Conservation (phyloP, 2,113 vertebrate species). For the Brachyistius frenatus region DNA sequence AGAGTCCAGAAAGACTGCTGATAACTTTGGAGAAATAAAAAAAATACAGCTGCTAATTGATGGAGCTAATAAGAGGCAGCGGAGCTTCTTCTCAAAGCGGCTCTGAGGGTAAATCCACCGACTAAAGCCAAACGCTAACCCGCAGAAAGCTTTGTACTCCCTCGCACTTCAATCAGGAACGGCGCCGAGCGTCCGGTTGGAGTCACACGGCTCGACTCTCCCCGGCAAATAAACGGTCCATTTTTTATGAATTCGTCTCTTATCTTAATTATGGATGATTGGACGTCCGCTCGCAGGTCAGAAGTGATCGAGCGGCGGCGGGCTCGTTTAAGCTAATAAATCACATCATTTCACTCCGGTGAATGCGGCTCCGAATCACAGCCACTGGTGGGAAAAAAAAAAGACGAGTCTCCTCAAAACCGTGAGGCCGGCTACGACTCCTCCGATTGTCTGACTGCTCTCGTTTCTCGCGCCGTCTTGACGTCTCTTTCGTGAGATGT, state of each 20-base stretch:
- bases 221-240: slow-evolving; percentile 45
- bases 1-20: slow-evolving; percentile 68
- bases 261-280: slow-evolving; percentile 77
- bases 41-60: slow-evolving; percentile 71
- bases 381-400: not conserved
- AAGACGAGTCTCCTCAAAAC: not conserved
- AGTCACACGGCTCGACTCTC: not conserved
- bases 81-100: slow-evolving; percentile 25
- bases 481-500: too few species aligned
- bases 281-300: slow-evolving; percentile 64
- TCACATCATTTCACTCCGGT: slow-evolving; percentile 49
- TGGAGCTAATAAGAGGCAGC: slow-evolving; percentile 44
- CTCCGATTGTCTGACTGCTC: too few species aligned
- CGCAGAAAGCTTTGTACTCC: not conserved
- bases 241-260: slow-evolving; percentile 55
- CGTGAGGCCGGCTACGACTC: not conserved
- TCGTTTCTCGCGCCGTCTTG: too few species aligned
- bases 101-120: slow-evolving; percentile 49
- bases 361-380: slow-evolving; percentile 5
- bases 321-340: slow-evolving; percentile 57
- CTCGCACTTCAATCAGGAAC: too few species aligned
- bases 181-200: not conserved
- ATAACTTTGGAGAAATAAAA: slow-evolving; percentile 43
- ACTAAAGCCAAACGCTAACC: slow-evolving; percentile 29
- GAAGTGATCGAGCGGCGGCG: slow-evolving; percentile 62